phyloP scores from a whole-genome alignment of 2,888 invertebrate species.

The Malthinus seriepunctatus region DNA sequence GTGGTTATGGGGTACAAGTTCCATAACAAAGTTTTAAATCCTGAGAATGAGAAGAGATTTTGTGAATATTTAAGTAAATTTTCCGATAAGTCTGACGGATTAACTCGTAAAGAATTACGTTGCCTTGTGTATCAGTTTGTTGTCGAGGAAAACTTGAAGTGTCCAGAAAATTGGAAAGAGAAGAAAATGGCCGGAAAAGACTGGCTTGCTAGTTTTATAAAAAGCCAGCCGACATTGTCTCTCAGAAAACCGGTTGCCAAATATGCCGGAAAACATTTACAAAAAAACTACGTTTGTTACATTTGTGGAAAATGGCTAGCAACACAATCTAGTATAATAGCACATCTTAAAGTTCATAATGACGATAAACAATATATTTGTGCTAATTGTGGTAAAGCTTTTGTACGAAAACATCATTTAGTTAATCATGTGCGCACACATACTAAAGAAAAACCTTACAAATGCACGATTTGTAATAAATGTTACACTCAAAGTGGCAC shows the following conservation, averaged over 20 bases:
- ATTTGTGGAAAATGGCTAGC: slow-evolving; percentile 50
- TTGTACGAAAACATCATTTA: slow-evolving; percentile 50
- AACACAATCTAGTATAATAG: slow-evolving; percentile 22
- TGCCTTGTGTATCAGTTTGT: too few relatives aligned
- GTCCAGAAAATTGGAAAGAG: slow-evolving; percentile 28
- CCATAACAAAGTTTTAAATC: too few relatives aligned
- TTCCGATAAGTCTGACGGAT: too few relatives aligned
- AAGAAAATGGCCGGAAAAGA: slow-evolving; percentile 21
- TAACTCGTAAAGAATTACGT: too few relatives aligned
- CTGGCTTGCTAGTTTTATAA: slow-evolving; percentile 48
- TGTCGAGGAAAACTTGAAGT: slow-evolving; percentile 44
- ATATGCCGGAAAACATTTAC: slow-evolving; percentile 19
- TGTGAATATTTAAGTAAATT: too few relatives aligned
- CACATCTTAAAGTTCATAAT: slow-evolving; percentile 37
- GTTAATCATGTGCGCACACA: slow-evolving; percentile 59
- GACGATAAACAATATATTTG: slow-evolving; percentile 12
- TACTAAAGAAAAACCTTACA: slow-evolving; percentile 57
- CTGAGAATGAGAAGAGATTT: too few relatives aligned
- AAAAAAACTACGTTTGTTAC: slow-evolving; percentile 39
- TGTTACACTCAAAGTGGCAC: slow-evolving; percentile 59
- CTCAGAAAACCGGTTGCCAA: slow-evolving; percentile 21
- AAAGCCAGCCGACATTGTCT: slow-evolving; percentile 4
- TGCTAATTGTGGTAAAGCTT: slow-evolving; percentile 41
- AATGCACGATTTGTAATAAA: slow-evolving; percentile 60
- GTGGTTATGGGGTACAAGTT: too few relatives aligned